These are phyloP conservation scores for Mycteria americana DNA, from an alignment of 2,797 vertebrate species.

Conservation along the genomic window DNA sequence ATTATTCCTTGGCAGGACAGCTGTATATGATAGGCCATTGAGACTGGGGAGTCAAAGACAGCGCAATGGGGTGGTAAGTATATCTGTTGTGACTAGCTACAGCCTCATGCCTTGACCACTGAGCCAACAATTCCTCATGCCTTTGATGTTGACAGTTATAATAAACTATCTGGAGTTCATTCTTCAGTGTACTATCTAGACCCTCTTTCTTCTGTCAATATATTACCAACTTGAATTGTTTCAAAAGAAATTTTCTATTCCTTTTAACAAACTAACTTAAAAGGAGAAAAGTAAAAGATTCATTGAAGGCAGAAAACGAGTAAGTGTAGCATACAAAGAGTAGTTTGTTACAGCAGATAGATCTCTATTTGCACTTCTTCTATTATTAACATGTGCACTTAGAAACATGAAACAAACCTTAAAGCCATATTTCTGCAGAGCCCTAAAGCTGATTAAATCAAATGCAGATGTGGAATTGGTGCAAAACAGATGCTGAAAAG, in stretches of 20 bases:
- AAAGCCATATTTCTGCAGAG: slow-evolving; percentile 66
- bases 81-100: neutral
- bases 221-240: neutral
- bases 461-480: slow-evolving; percentile 79
- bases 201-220: neutral
- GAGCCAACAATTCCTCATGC: neutral
- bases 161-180: neutral
- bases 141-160: neutral
- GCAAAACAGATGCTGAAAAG: slow-evolving; percentile 78
- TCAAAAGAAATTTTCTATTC: neutral
- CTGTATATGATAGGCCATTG: no score
- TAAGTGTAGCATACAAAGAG: neutral
- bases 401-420: slow-evolving; percentile 67
- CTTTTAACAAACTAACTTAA: neutral
- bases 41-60: neutral
- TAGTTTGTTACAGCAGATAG: slow-evolving; percentile 42
- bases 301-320: neutral
- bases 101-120: neutral
- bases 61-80: neutral
- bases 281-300: slow-evolving; percentile 10
- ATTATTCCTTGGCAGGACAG: neutral
- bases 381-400: slow-evolving; percentile 61
- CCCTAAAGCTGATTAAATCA: slow-evolving; percentile 73
- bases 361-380: slow-evolving; percentile 45
- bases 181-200: neutral